A percentile compares a stretch with the other conserved stretches of the same genome.
phyloP scores from a whole-genome alignment of 2,797 vertebrate species.

The Miopithecus talapoin region DNA sequence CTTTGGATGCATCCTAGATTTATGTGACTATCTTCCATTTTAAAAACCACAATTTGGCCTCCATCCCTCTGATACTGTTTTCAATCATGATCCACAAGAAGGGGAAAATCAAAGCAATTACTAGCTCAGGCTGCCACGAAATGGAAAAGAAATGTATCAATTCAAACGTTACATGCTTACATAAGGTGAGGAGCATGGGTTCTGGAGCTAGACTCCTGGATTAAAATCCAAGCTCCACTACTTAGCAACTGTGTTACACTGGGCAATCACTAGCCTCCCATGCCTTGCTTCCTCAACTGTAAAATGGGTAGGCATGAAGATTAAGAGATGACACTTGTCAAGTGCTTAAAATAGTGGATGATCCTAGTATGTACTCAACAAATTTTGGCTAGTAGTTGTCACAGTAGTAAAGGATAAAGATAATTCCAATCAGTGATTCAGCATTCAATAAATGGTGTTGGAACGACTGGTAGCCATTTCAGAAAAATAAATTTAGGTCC shows the following conservation, averaged over 20 bases:
- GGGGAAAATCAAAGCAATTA: neutral
- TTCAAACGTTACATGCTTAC: neutral
- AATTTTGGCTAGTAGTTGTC: neutral
- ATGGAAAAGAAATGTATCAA: neutral
- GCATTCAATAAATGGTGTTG: neutral
- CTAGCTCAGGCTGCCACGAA: neutral
- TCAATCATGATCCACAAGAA: neutral
- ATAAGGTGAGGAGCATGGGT: neutral
- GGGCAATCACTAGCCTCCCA: neutral
- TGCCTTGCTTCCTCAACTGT: neutral
- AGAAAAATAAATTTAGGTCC: neutral
- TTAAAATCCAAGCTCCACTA: neutral
- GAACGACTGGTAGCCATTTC: neutral
- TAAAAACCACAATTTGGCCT: neutral
- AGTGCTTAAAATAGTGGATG: neutral
- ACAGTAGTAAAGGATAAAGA: neutral
- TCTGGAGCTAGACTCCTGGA: neutral
- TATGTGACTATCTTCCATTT: neutral
- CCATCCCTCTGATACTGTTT: neutral
- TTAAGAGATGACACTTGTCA: neutral
- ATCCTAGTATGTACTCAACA: neutral
- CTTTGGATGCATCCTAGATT: neutral
- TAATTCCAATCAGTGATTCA: neutral
- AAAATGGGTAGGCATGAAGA: neutral
- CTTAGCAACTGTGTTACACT: neutral